Evolutionary conservation across 1,140 invertebrate genomes (phyloP).

Genomic region (Acromyrmex charruanus): DNA sequence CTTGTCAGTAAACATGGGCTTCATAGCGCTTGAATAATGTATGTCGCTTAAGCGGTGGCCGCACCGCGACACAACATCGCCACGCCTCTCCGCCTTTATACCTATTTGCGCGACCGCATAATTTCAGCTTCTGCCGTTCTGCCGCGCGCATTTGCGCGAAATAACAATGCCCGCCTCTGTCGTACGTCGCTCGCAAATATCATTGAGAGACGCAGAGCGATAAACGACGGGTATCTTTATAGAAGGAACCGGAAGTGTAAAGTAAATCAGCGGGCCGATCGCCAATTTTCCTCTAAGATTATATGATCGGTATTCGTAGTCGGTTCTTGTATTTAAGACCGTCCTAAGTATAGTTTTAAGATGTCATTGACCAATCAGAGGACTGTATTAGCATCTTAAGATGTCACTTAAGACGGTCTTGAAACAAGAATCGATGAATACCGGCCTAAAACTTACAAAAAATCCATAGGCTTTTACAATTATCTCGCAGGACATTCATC

Average conservation of each 20-base stretch:
- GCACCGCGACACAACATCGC: conserved; percentile 61
- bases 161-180: conserved; percentile 13
- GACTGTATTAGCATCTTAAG: too few relatives aligned
- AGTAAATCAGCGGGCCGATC: conserved; percentile 29
- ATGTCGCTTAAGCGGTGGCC: conserved; percentile 70
- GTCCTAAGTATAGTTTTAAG: too few relatives aligned
- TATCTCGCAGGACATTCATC: neutral
- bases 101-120: conserved; percentile 58
- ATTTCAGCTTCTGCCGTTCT: conserved; percentile 51
- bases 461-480: conserved; percentile 12
- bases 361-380: too few relatives aligned
- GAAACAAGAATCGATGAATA: too few relatives aligned
- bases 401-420: too few relatives aligned
- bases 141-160: conserved; percentile 71
- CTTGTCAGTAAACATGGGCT: conserved; percentile 78
- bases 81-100: conserved; percentile 70
- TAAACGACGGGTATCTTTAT: neutral
- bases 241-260: neutral
- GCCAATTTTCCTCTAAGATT: neutral
- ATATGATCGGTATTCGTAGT: too few relatives aligned
- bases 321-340: too few relatives aligned
- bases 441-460: neutral
- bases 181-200: neutral
- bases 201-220: conserved; percentile 19
- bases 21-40: conserved; percentile 79